Conservation (phyloP, 1,140 invertebrate species). For the Drosophila tsacasi region DNA sequence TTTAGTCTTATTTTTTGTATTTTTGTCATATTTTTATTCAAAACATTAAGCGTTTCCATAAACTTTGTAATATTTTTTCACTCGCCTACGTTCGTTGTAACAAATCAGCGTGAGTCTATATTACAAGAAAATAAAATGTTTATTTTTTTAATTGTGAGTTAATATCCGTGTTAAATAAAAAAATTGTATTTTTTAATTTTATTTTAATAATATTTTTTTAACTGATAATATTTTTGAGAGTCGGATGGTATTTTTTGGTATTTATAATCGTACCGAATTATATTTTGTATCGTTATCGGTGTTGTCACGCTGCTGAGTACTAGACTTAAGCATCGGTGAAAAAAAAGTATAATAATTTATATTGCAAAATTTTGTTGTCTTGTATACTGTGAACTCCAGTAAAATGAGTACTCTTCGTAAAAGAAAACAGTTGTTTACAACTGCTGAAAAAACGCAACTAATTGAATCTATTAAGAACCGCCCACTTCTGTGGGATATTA, state of each 20-base stretch:
- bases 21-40: too few relatives aligned
- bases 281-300: neutral
- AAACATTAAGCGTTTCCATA: too few relatives aligned
- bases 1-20: too few relatives aligned
- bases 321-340: neutral
- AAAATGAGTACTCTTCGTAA: neutral
- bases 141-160: too few relatives aligned
- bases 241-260: neutral
- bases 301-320: neutral
- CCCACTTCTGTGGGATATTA: neutral
- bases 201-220: too few relatives aligned
- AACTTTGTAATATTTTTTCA: too few relatives aligned
- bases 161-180: too few relatives aligned
- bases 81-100: too few relatives aligned
- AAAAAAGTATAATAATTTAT: neutral
- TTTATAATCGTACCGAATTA: neutral
- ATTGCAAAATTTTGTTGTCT: neutral
- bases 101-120: too few relatives aligned
- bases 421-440: neutral
- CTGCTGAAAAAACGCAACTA: neutral
- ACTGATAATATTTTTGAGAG: too few relatives aligned
- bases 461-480: neutral
- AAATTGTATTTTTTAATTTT: too few relatives aligned
- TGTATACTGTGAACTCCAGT: neutral
- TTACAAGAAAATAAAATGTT: too few relatives aligned